These are phyloP conservation scores for Drosophila kanekoi DNA, from an alignment of 2,888 invertebrate species.

Conservation along the genomic window DNA sequence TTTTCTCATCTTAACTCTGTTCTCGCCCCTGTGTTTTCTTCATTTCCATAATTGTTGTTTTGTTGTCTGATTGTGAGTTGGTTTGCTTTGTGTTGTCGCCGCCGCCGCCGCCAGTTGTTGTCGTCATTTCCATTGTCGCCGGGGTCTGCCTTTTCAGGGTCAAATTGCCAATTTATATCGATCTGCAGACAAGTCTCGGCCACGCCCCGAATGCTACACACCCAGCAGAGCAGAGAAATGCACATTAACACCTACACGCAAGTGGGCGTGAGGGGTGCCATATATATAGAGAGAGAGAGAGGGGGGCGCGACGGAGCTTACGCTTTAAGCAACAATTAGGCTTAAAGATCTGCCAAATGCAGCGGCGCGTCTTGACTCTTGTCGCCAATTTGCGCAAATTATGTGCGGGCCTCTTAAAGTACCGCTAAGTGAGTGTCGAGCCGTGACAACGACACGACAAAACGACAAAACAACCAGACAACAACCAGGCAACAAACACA, in stretches of 20 bases:
- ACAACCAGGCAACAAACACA: slow-evolving; percentile 26
- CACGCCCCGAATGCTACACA: slow-evolving; percentile 25
- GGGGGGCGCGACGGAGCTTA: slow-evolving; percentile 30
- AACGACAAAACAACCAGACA: slow-evolving; percentile 14
- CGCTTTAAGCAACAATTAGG: slow-evolving; percentile 70
- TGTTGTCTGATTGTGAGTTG: slow-evolving; percentile 45
- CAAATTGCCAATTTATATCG: slow-evolving; percentile 78
- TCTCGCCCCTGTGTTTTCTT: slow-evolving; percentile 23
- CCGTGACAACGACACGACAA: slow-evolving; percentile 52
- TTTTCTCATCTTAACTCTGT: slow-evolving; percentile 11
- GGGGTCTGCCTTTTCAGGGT: slow-evolving; percentile 72
- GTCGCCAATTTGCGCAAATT: slow-evolving; percentile 80
- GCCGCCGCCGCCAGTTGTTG: slow-evolving; percentile 36
- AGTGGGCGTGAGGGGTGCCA: neutral
- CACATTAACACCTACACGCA: slow-evolving; percentile 48
- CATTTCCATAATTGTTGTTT: slow-evolving; percentile 72
- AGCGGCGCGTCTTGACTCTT: slow-evolving; percentile 53
- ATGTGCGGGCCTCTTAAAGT: slow-evolving; percentile 76
- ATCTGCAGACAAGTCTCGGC: slow-evolving; percentile 45
- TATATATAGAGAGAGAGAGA: too few relatives aligned
- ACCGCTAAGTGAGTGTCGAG: slow-evolving; percentile 75
- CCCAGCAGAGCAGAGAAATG: slow-evolving; percentile 15
- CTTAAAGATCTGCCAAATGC: slow-evolving; percentile 67
- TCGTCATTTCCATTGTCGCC: slow-evolving; percentile 44
- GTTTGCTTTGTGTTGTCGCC: slow-evolving; percentile 50